Evolutionary conservation across 2,797 vertebrate genomes (phyloP).

Genomic region (Pipistrellus pygmaeus): DNA sequence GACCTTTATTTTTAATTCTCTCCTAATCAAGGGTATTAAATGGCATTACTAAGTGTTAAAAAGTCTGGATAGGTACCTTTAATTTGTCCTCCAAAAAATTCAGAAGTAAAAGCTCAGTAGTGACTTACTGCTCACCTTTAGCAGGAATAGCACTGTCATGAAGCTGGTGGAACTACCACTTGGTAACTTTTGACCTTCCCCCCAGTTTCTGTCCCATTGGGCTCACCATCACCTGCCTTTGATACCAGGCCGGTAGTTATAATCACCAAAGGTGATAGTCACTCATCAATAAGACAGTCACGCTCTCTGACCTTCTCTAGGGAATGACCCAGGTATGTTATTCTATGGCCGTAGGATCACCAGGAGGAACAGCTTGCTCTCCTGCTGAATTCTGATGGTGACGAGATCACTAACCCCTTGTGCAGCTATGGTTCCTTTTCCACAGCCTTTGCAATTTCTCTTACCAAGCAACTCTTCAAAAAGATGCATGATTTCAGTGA

Average conservation of each 20-base stretch:
- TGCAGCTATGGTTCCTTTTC: conserved; percentile 88
- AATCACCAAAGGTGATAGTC: conserved; percentile 86
- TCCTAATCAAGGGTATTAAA: conserved; percentile 42
- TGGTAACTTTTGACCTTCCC: conserved; percentile 75
- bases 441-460: conserved; percentile 85
- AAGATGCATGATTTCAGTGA: neutral
- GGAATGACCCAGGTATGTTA: conserved; percentile 80
- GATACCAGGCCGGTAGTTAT: conserved; percentile 81
- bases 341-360: conserved; percentile 84
- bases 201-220: conserved; percentile 69
- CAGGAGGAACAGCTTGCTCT: conserved; percentile 85
- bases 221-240: conserved; percentile 71
- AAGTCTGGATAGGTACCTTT: conserved; percentile 72
- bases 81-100: conserved; percentile 72
- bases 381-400: conserved; percentile 84
- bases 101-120: conserved; percentile 77
- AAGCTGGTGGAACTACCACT: conserved; percentile 66
- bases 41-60: conserved; percentile 69
- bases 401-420: conserved; percentile 86
- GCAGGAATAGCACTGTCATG: conserved; percentile 65
- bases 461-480: conserved; percentile 87
- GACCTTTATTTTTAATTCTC: conserved; percentile 25
- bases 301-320: conserved; percentile 67
- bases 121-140: conserved; percentile 73
- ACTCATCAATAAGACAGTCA: conserved; percentile 76